phyloP scores from a whole-genome alignment of 2,888 invertebrate genomes.

The Phyto melanocephala region DNA sequence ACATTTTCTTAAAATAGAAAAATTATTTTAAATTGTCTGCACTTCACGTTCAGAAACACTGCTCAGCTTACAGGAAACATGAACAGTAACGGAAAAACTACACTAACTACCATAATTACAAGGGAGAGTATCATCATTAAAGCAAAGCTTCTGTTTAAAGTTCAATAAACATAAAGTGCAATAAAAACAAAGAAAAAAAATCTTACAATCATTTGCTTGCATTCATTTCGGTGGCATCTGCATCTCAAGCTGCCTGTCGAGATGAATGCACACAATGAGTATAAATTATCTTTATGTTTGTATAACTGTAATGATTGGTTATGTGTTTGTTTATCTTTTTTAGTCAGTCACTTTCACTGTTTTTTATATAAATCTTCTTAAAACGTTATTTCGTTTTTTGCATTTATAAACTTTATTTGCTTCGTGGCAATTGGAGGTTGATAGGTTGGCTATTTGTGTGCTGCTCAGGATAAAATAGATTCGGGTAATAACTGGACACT shows the following conservation, averaged over 20 bases:
- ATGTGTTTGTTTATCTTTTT: too few relatives aligned
- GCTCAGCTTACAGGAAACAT: neutral
- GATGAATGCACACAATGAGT: neutral
- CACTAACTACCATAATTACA: neutral
- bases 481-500: neutral
- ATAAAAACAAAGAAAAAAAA: too few relatives aligned
- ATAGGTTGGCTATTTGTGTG: neutral
- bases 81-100: slow-evolving; percentile 2
- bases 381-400: slow-evolving; percentile 8
- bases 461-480: neutral
- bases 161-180: slow-evolving; percentile 14
- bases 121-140: slow-evolving; percentile 6
- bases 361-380: slow-evolving; percentile 36
- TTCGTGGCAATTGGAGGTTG: neutral
- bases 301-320: neutral
- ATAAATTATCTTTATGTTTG: neutral
- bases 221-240: slow-evolving; percentile 21
- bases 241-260: neutral
- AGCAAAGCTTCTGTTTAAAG: slow-evolving; percentile 13
- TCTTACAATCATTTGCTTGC: neutral
- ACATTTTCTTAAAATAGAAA: too few relatives aligned
- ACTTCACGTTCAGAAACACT: neutral
- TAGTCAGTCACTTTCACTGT: slow-evolving; percentile 36
- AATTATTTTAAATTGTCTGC: too few relatives aligned
- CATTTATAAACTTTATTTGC: neutral